Evolutionary conservation across 2,797 vertebrate genomes (phyloP), one percentile per base, ranked within the genome.

Genomic region (Rhyacichthys aspro): DNA sequence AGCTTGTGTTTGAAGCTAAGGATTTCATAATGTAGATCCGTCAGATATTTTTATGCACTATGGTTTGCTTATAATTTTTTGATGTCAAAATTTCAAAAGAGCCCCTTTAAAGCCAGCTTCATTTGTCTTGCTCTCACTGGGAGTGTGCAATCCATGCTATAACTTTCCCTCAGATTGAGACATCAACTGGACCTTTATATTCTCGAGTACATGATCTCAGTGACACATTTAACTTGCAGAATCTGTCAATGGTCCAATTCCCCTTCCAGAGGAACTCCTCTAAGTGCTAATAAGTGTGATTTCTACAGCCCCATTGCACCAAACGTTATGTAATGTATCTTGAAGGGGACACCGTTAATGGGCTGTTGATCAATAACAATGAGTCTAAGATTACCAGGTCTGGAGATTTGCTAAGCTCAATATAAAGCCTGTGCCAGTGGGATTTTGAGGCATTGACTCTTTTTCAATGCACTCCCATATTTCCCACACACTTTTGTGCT

Each of bases 281-380:
- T 49, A 16, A 68, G 48, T 23, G 11, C 55, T 1, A 0, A 54
- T 59, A 49, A 57, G 52, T 32, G 47, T 5, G n/a, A 23, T 65
- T 64, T 63, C 67, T 55, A 62, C 57, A 52, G 59, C 59, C 48
- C 67, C 39, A 17, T 52, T 61, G 66, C 37, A 52, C 48, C 43
- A 56, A 59, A 77, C 75, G 57, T 61, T 56, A 43, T 7, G 4
- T 47, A 59, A 79, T 50, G 57, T 65, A 65, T 60, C 44, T 45
- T 72, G 32, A 59, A 61, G 23, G 55, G 45, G 23, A 64, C 8
- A 4, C 11, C 3, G 5, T 55, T 69, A 79, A 79, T 67, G 45
- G 49, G 48, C 10, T 63, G 54, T 61, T 60, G 67, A 85, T 78
- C 72, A 67, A 65, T 74, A 72, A 6, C 42, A 68, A 64, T 50